Conservation (phyloP, 2,797 vertebrate species). For the Esox lucius region DNA sequence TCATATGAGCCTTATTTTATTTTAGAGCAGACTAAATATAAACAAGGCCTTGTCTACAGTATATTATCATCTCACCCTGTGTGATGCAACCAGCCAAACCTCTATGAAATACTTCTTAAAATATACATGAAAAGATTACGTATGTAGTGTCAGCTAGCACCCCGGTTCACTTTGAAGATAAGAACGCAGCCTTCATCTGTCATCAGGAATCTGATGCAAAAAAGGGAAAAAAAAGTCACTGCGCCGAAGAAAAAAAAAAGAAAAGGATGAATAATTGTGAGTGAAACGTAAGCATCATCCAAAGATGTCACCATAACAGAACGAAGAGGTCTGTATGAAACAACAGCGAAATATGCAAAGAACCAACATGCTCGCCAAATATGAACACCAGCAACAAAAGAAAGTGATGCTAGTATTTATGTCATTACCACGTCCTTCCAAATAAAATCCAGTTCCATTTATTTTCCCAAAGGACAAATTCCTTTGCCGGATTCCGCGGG, state of each 20-base stretch:
- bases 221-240: constrained; percentile 54
- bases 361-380: background rate
- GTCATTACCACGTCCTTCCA: background rate
- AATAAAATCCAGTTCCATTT: background rate
- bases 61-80: constrained; percentile 54
- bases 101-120: constrained; percentile 69
- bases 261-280: constrained; percentile 20
- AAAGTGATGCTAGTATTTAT: background rate
- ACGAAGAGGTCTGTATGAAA: constrained; percentile 8
- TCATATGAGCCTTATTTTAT: constrained; percentile 55
- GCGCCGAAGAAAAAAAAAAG: background rate
- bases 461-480: constrained; percentile 60
- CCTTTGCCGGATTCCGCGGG: constrained; percentile 70
- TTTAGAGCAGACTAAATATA: constrained; percentile 71
- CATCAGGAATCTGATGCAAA: constrained; percentile 29
- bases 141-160: constrained; percentile 36
- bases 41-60: constrained; percentile 56
- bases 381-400: constrained; percentile 3
- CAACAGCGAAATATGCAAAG: constrained; percentile 23
- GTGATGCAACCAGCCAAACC: constrained; percentile 69
- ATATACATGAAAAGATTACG: constrained; percentile 71
- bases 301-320: constrained; percentile 18
- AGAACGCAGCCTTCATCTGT: constrained; percentile 51
- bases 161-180: constrained; percentile 52
- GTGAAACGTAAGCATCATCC: constrained; percentile 18